Evolutionary conservation across 2,113 vertebrate genomes (phyloP), one percentile per base, ranked within the genome.

Genomic region (Labeo rohita): DNA sequence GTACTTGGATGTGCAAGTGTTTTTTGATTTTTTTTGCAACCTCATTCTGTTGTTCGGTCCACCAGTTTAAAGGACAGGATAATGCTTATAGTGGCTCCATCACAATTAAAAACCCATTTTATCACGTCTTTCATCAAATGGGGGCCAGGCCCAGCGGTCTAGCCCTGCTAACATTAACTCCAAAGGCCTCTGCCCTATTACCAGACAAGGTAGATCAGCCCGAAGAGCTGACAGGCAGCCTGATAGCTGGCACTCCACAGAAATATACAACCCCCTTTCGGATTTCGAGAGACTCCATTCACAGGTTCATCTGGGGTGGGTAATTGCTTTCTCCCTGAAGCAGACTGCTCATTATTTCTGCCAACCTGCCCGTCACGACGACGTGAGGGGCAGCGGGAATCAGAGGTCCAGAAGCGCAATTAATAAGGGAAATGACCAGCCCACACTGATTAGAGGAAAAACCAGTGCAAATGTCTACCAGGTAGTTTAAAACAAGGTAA

Each of bases 271-370:
- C 68, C 87, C 85, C 9, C 76, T 89, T 78, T 83, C 13, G 23
- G 68, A 34, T 81, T 23, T 81, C 73, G 45, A 85, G 56, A 84
- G 90, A 84, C 50, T 68, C 59, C 21, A 28, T 85, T 89, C 87
- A 89, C 80, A 86, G 78, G 89, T 89, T 90, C 89, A 91, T 91
- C 50, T 87, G 36, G 79, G 85, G 54, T 39, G 3, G 79, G 78
- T 92, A 92, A 93, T 91, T 88, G 87, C 87, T 87, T 92, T 86
- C 61, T 59, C 8, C 61, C 43, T 39, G 75, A 59, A 63, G 65
- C 47, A 47, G 75, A 49, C 66, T 47, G 77, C 86, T 91, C 89
- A 89, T 89, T 91, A 89, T 87, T 90, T 88, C 83, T 79, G 84
- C 72, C 90, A 89, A 92, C 89, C 78, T 87, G 75, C 83, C 68